Percentiles rank a stretch among this genome's conserved stretches.
Conservation (phyloP, 1,140 invertebrate genomes). For the Drosophila seguyi region DNA sequence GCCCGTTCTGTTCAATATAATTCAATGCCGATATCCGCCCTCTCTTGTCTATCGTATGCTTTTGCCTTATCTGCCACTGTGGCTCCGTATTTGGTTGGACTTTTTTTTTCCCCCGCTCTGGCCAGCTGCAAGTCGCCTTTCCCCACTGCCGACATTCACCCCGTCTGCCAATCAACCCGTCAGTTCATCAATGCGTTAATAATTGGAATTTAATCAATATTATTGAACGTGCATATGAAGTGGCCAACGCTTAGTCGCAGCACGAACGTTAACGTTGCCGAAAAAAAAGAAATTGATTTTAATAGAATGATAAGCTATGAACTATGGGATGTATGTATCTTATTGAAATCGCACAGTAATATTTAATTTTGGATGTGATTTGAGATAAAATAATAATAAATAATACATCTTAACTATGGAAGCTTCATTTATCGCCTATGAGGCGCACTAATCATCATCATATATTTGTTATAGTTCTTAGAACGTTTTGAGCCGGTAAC, state of each 20-base stretch:
- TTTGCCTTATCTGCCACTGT: constrained; percentile 63
- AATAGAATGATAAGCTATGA: constrained; percentile 20
- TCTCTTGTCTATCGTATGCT: constrained; percentile 16
- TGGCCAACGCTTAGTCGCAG: constrained; percentile 10
- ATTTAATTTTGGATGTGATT: neutral
- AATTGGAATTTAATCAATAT: constrained; percentile 79
- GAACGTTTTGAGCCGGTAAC: neutral
- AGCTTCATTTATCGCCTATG: neutral
- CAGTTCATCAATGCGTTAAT: constrained; percentile 72
- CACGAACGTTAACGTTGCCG: constrained; percentile 4
- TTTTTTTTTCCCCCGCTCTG: constrained; percentile 15
- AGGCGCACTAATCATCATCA: neutral
- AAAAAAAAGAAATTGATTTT: constrained; percentile 21
- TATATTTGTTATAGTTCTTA: neutral
- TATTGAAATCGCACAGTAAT: neutral
- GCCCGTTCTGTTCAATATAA: constrained; percentile 72
- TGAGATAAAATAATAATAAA: no score
- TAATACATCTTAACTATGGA: neutral
- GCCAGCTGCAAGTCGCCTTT: constrained; percentile 36
- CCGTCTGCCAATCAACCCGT: constrained; percentile 17
- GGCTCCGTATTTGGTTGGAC: constrained; percentile 61
- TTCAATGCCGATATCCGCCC: constrained; percentile 63
- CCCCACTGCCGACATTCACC: neutral
- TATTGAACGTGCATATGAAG: constrained; percentile 44
- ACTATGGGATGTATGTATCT: neutral